Conservation (phyloP, 2,888 invertebrate species). For the Caenorhabditis wallacei region DNA sequence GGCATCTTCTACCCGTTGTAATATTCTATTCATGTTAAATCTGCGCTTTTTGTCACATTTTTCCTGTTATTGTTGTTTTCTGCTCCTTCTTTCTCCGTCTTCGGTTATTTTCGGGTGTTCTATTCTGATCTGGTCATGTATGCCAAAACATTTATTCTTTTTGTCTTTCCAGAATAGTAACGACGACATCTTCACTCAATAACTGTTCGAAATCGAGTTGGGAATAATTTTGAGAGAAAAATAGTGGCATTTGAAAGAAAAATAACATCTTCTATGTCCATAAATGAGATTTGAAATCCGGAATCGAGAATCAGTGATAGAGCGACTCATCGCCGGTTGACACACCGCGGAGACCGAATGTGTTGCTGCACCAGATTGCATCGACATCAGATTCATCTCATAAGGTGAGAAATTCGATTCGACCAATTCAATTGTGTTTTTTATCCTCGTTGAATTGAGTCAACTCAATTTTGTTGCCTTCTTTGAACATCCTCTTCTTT, state of each 20-base stretch:
- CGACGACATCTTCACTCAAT: slow-evolving; percentile 28
- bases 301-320: slow-evolving; percentile 24
- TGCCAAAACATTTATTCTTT: slow-evolving; percentile 8
- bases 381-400: slow-evolving; percentile 82
- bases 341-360: slow-evolving; percentile 53
- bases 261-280: slow-evolving; percentile 32
- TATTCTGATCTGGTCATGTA: slow-evolving; percentile 6
- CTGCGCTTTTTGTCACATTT: slow-evolving; percentile 57
- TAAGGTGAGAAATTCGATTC: slow-evolving; percentile 74
- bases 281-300: slow-evolving; percentile 44
- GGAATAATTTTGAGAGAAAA: background rate
- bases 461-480: slow-evolving; percentile 43
- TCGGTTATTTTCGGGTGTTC: slow-evolving; percentile 2
- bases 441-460: slow-evolving; percentile 2
- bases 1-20: slow-evolving; percentile 22
- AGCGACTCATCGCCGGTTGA: slow-evolving; percentile 50
- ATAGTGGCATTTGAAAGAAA: background rate
- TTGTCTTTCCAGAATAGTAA: slow-evolving; percentile 45
- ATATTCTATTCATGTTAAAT: slow-evolving; percentile 56
- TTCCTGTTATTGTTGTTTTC: slow-evolving; percentile 45
- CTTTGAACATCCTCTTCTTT: background rate
- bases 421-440: slow-evolving; percentile 15
- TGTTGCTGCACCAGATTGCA: slow-evolving; percentile 80
- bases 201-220: background rate
- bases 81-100: too few relatives aligned